Evolutionary conservation across 2,797 vertebrate genomes (phyloP).

Genomic region (Schizopygopsis pylzovi): DNA sequence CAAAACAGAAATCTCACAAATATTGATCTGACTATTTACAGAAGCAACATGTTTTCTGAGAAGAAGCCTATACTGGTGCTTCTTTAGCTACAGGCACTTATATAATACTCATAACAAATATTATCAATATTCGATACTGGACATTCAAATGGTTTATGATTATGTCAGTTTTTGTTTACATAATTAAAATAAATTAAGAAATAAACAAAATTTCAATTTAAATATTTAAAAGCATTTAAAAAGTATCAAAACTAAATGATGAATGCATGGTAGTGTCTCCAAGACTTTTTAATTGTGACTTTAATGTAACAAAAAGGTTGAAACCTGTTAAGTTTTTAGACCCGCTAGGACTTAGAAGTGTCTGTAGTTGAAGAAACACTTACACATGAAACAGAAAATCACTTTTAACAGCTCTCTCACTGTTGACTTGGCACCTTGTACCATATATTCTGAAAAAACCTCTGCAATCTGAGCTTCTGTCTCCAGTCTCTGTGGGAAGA

Average conservation of each 20-base stretch:
- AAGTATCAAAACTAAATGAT: background rate
- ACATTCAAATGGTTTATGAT: background rate
- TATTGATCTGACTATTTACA: background rate
- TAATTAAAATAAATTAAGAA: background rate
- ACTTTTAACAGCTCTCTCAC: background rate
- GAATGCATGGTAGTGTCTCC: background rate
- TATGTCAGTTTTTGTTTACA: background rate
- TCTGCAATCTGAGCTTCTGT: constrained; percentile 4
- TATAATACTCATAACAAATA: background rate
- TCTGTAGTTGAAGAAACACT: background rate
- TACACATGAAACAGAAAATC: background rate
- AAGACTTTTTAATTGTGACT: background rate
- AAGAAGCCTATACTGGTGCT: background rate
- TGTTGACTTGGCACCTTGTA: background rate
- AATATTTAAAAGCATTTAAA: background rate
- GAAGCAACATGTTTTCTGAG: background rate
- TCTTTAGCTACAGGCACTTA: background rate
- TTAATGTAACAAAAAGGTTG: background rate
- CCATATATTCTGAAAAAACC: background rate
- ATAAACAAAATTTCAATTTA: background rate
- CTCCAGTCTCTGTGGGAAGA: background rate
- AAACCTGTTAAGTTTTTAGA: too few species aligned
- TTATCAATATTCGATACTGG: background rate
- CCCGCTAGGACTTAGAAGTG: background rate
- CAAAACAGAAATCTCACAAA: background rate